Percentiles rank a stretch among this genome's conserved stretches.
These are phyloP conservation scores for Bagarius yarrelli DNA, from an alignment of 2,113 vertebrate genomes.

Conservation along the genomic window DNA sequence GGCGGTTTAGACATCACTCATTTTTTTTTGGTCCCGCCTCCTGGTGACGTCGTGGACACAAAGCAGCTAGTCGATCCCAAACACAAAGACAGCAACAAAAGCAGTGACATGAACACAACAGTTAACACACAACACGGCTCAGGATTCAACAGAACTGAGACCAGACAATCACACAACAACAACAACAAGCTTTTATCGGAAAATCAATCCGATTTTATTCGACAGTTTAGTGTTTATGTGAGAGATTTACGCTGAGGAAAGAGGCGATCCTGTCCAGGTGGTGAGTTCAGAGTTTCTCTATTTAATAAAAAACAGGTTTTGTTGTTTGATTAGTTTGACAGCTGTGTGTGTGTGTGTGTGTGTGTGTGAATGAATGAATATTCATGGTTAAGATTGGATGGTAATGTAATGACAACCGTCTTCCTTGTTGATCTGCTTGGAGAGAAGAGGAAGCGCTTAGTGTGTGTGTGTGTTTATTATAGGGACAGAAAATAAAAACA, in stretches of 20 bases:
- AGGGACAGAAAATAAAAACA: neutral
- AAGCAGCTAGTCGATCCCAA: slow-evolving; percentile 67
- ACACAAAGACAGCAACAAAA: slow-evolving; percentile 78
- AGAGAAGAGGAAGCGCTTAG: neutral
- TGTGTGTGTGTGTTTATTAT: neutral
- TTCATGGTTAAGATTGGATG: neutral
- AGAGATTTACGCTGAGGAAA: slow-evolving; percentile 53
- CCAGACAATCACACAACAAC: slow-evolving; percentile 55
- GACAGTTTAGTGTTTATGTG: slow-evolving; percentile 5
- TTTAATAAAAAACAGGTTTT: neutral
- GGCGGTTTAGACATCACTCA: slow-evolving; percentile 53
- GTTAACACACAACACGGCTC: slow-evolving; percentile 54
- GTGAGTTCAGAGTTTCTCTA: slow-evolving; percentile 57
- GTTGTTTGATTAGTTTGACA: neutral
- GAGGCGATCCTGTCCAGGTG: slow-evolving; percentile 62
- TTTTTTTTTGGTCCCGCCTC: slow-evolving; percentile 51
- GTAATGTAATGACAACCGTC: neutral
- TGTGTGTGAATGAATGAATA: neutral
- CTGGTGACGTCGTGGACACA: slow-evolving; percentile 64
- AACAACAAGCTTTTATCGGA: neutral
- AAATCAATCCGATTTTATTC: neutral
- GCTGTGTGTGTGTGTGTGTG: neutral
- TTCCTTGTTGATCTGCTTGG: slow-evolving; percentile 1
- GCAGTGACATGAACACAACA: slow-evolving; percentile 61
- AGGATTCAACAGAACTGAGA: slow-evolving; percentile 44